Percentiles rank a stretch among this genome's conserved stretches.
Evolutionary conservation across 2,113 vertebrate species (phyloP).

Genomic region (Cryptotis parvus): DNA sequence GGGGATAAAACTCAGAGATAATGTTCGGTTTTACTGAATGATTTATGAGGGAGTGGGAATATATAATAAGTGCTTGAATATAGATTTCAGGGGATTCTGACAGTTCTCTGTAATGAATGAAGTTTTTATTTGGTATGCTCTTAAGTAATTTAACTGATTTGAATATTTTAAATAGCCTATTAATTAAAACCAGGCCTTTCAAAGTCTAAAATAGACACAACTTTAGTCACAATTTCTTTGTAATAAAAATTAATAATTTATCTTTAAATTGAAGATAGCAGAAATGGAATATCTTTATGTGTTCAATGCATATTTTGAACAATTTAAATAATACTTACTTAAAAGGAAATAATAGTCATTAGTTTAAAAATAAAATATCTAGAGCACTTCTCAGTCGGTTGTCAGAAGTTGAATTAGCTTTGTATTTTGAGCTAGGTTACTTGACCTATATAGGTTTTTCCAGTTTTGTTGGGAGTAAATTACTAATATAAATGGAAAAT

Average conservation of each 20-base stretch:
- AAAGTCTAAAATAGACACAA: slow-evolving; percentile 59
- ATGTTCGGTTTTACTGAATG: slow-evolving; percentile 56
- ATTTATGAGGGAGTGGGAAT: slow-evolving; percentile 36
- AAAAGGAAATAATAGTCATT: neutral
- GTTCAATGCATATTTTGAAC: slow-evolving; percentile 47
- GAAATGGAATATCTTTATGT: slow-evolving; percentile 34
- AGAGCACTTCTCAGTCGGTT: slow-evolving; percentile 28
- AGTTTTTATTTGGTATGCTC: slow-evolving; percentile 46
- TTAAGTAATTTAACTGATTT: slow-evolving; percentile 46
- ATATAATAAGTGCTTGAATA: neutral
- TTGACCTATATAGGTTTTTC: slow-evolving; percentile 12
- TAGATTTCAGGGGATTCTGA: slow-evolving; percentile 30
- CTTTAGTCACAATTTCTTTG: slow-evolving; percentile 51
- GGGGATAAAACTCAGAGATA: slow-evolving; percentile 56
- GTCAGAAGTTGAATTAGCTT: slow-evolving; percentile 10
- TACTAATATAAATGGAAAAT: slow-evolving; percentile 18
- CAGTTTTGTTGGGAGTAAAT: slow-evolving; percentile 52
- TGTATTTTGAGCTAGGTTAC: slow-evolving; percentile 27
- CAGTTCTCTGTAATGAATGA: slow-evolving; percentile 48
- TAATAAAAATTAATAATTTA: slow-evolving; percentile 53
- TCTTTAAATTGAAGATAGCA: slow-evolving; percentile 24
- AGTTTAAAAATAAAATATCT: slow-evolving; percentile 45
- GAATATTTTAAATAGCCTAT: slow-evolving; percentile 36
- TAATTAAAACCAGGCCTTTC: slow-evolving; percentile 50
- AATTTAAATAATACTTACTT: slow-evolving; percentile 11